Evolutionary conservation across 2,888 invertebrate species (phyloP).

Genomic region (Spicauda simplicius): DNA sequence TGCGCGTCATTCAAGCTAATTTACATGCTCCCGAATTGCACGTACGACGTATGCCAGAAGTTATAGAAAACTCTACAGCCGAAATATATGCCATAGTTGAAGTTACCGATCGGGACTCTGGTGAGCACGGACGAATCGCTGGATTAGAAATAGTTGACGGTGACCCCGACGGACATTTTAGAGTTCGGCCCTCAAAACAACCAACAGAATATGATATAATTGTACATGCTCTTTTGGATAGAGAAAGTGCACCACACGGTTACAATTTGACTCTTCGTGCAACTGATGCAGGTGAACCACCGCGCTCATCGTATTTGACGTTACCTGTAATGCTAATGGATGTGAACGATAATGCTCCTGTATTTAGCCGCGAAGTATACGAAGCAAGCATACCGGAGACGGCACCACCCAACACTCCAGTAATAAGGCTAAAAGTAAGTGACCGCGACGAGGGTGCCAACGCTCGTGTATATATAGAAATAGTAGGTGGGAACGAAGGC

Average conservation of each 20-base stretch:
- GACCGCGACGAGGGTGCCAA: slow-evolving; percentile 94
- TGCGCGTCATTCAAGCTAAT: slow-evolving; percentile 93
- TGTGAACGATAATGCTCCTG: slow-evolving; percentile 93
- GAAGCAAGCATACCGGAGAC: slow-evolving; percentile 95
- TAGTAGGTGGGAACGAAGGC: slow-evolving; percentile 96
- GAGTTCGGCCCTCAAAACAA: slow-evolving; percentile 87
- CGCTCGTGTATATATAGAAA: slow-evolving; percentile 93
- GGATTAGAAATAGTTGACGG: slow-evolving; percentile 94
- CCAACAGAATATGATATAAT: slow-evolving; percentile 92
- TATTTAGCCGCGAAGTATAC: slow-evolving; percentile 94
- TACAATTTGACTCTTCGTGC: slow-evolving; percentile 95
- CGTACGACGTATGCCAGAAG: slow-evolving; percentile 91
- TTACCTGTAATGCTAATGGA: slow-evolving; percentile 93
- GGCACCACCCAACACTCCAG: slow-evolving; percentile 94
- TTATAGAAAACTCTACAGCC: slow-evolving; percentile 91
- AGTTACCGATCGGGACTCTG: slow-evolving; percentile 92
- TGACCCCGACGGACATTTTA: slow-evolving; percentile 95
- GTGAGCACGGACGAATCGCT: slow-evolving; percentile 93
- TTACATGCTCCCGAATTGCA: slow-evolving; percentile 93
- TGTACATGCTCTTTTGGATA: slow-evolving; percentile 90
- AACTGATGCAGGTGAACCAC: slow-evolving; percentile 92
- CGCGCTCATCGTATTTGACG: slow-evolving; percentile 90
- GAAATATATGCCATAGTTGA: slow-evolving; percentile 96
- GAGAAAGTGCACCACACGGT: slow-evolving; percentile 91
- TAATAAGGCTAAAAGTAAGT: slow-evolving; percentile 93